A percentile compares a stretch with the other conserved stretches of the same genome.
phyloP scores from a whole-genome alignment of 2,888 invertebrate species.

The Aporophyla nigra region DNA sequence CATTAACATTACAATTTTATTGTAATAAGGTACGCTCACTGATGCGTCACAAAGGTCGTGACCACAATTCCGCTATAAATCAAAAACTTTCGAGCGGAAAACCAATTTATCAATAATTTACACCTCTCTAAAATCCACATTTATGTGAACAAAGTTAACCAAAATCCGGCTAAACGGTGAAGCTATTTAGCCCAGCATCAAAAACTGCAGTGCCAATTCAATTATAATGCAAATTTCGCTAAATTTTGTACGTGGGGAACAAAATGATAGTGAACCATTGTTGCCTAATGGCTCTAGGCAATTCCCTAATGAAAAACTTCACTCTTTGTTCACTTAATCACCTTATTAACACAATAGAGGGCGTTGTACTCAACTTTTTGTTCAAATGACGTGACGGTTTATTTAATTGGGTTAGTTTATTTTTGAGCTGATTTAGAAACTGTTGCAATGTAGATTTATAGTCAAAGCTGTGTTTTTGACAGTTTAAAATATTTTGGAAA shows the following conservation, averaged over 20 bases:
- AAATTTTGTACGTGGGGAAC: constrained; percentile 43
- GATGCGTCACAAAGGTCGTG: constrained; percentile 10
- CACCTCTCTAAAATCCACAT: constrained; percentile 16
- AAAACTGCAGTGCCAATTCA: constrained; percentile 55
- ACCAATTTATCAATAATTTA: constrained; percentile 33
- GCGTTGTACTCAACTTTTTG: constrained; percentile 63
- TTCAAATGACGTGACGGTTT: constrained; percentile 46
- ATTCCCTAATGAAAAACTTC: constrained; percentile 66
- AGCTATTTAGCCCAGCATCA: constrained; percentile 31
- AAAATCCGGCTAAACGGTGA: constrained; percentile 10
- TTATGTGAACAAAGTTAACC: constrained; percentile 21
- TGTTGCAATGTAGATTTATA: not conserved
- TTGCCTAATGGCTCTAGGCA: constrained; percentile 56
- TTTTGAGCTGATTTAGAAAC: constrained; percentile 25
- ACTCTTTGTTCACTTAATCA: constrained; percentile 67
- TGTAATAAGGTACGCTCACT: not conserved
- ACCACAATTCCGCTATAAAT: constrained; percentile 27
- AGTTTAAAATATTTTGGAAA: not conserved
- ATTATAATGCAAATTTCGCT: constrained; percentile 56
- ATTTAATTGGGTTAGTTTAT: constrained; percentile 44
- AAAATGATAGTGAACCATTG: constrained; percentile 57
- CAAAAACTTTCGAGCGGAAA: constrained; percentile 11
- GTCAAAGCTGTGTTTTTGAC: not conserved
- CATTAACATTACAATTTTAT: not conserved
- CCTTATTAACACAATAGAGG: constrained; percentile 67